phyloP scores from a whole-genome alignment of 2,797 vertebrate genomes.

The Pitangus sulphuratus region DNA sequence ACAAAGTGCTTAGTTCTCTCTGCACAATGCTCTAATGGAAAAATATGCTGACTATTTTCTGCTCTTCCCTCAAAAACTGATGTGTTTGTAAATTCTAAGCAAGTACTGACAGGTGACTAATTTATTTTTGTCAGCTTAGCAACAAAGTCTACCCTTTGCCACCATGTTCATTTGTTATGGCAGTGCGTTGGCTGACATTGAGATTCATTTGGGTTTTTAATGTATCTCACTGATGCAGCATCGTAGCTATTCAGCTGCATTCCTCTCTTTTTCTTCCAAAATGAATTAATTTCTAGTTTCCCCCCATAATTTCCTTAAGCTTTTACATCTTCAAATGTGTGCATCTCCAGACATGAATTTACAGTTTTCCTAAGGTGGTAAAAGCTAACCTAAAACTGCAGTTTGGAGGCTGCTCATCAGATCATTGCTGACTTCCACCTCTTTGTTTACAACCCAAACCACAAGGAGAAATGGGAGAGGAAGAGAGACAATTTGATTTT shows the following conservation, averaged over 20 bases:
- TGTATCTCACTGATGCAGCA: not conserved
- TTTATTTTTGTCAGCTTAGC: conserved; percentile 61
- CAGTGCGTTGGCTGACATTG: not conserved
- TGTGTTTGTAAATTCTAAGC: conserved; percentile 49
- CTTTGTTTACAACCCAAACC: not conserved
- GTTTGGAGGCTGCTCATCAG: not conserved
- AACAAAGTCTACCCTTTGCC: conserved; percentile 46
- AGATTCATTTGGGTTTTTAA: conserved; percentile 37
- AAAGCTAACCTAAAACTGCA: not conserved
- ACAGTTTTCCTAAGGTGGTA: not conserved
- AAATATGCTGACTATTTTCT: conserved; percentile 25
- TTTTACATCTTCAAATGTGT: not conserved
- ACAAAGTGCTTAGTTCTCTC: not conserved
- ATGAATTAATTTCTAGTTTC: not conserved
- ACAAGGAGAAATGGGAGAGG: not conserved
- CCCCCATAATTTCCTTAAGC: not conserved
- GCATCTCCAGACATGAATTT: not conserved
- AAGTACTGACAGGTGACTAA: conserved; percentile 56
- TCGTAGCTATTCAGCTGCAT: not conserved
- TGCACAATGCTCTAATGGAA: not conserved
- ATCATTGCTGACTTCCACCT: not conserved
- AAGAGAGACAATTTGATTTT: not conserved
- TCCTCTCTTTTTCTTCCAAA: not conserved
- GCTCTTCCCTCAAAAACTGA: conserved; percentile 1
- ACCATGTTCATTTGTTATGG: conserved; percentile 24